phyloP scores from a whole-genome alignment of 1,140 invertebrate genomes.

The Camponotus floridanus region DNA sequence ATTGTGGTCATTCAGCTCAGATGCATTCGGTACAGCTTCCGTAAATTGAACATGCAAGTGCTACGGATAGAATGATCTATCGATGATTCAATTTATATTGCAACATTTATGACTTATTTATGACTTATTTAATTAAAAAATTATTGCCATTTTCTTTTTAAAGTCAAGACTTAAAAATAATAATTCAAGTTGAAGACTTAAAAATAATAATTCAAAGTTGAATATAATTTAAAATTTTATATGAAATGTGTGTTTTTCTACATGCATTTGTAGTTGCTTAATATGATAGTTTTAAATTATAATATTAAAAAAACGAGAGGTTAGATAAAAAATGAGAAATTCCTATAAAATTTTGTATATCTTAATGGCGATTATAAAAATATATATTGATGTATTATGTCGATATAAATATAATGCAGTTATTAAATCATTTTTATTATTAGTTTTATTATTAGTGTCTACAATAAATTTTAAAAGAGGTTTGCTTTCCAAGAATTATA shows the following conservation, averaged over 20 bases:
- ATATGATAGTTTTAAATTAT: not conserved
- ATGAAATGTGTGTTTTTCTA: not conserved
- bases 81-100: not conserved
- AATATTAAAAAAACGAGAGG: too few species aligned
- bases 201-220: not conserved
- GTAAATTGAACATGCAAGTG: not conserved
- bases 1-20: conserved; percentile 55
- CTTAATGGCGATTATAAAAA: not conserved
- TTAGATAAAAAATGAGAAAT: not conserved
- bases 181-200: not conserved
- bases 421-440: not conserved
- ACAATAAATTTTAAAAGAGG: not conserved
- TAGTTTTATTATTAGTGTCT: not conserved
- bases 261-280: not conserved
- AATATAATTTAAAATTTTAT: not conserved
- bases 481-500: not conserved
- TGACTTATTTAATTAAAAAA: not conserved
- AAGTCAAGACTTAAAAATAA: not conserved
- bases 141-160: not conserved
- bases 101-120: not conserved
- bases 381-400: not conserved
- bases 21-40: conserved; percentile 29
- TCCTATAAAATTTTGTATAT: not conserved
- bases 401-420: not conserved
- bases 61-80: not conserved